Evolutionary conservation across 2,888 invertebrate species (phyloP), one percentile per base, ranked within the genome.

Genomic region (Mechanitis messenoides): DNA sequence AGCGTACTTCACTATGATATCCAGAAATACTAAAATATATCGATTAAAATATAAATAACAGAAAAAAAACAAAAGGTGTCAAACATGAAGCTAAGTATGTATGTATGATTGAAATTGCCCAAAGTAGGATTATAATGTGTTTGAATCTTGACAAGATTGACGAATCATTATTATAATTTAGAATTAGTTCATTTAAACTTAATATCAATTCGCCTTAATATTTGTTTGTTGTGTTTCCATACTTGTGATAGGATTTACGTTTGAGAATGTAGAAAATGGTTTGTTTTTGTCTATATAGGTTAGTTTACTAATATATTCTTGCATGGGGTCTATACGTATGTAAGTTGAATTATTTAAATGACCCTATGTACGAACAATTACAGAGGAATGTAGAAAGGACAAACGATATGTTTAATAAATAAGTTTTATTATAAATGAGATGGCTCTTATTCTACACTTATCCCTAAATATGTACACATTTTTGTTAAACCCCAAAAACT

Each of bases 351-450:
- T 20, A 20, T 20, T 20, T 20, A 20, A 20, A 20, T 38, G 59
- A 53, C 55, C 6, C 28, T 55, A 50, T 55, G 12, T 50, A 45
- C 33, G 47, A 50, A 46, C 3, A 42, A 45, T 66, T 60, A 50
- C 60, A 47, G 59, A 53, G 54, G 61, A 54, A 59, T 58, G 45
- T 33, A 60, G 38, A 55, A 45, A 67, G 54, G 38, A 50, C 50
- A 65, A 53, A 61, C 64, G 62, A 62, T 70, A 73, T 75, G 72
- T 71, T 71, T 80, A 89, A 89, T 89, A 89, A 89, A 89, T 89
- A 87, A 80, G 77, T 74, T 80, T 87, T 84, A 81, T 84, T 77
- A 77, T 81, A 84, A 80, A 81, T 65, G 60, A 74, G 72, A 60
- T 68, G 71, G 75, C 66, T 82, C 81, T 87, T 85, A 85, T 78